Evolutionary conservation across 2,797 vertebrate species (phyloP).

Genomic region (Cichlasoma orientale): DNA sequence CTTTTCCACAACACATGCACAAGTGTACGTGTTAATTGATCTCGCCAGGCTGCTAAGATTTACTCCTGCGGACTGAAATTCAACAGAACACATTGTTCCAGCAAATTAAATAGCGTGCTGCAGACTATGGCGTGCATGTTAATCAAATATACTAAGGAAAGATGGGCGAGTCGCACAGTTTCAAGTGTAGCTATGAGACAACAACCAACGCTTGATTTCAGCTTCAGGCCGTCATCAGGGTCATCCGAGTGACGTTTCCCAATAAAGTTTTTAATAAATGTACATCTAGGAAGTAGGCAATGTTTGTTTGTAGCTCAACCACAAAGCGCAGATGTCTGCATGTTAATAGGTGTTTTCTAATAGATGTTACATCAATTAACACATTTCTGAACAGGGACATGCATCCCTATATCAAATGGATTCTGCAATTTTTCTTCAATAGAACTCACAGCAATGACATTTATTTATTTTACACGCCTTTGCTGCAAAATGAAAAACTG

Average conservation of each 20-base stretch:
- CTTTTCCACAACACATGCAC: conserved; percentile 57
- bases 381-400: neutral
- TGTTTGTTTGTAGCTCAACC: neutral
- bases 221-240: neutral
- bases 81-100: conserved; percentile 55
- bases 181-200: conserved; percentile 12
- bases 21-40: conserved; percentile 66
- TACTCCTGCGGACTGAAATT: conserved; percentile 53
- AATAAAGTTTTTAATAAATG: neutral
- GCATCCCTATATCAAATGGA: neutral
- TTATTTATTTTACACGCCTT: neutral
- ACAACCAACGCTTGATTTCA: neutral
- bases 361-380: neutral
- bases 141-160: conserved; percentile 22
- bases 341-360: neutral
- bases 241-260: neutral
- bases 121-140: conserved; percentile 11
- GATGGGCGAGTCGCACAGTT: neutral
- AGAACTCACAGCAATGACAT: neutral
- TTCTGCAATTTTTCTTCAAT: neutral
- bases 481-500: neutral
- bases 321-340: neutral
- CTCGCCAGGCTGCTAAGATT: conserved; percentile 49
- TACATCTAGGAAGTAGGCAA: neutral
- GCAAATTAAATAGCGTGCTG: conserved; percentile 8